Conservation (phyloP, 2,113 vertebrate species). For the Bufo gargarizans region DNA sequence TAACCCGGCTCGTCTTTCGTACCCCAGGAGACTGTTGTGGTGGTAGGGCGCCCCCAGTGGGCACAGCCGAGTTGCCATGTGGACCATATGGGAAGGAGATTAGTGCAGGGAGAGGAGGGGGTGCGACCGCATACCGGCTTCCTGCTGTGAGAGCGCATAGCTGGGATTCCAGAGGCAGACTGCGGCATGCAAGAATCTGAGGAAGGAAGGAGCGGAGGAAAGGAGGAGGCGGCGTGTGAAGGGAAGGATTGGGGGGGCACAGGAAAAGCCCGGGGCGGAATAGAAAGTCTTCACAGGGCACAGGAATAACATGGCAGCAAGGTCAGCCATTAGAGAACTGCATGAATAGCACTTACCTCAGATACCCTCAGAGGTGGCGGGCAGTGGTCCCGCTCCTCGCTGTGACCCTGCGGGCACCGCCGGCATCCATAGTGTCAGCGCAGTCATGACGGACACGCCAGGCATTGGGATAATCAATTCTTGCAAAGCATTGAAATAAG, state of each 20-base stretch:
- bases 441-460: too few relatives aligned
- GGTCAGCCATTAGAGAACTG: too few relatives aligned
- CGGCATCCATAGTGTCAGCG: too few relatives aligned
- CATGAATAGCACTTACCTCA: too few relatives aligned
- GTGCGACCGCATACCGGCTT: not conserved
- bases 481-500: not conserved
- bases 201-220: constrained; percentile 39
- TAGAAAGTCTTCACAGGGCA: not conserved
- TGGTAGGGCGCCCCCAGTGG: not conserved
- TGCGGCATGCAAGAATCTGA: constrained; percentile 50
- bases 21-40: not conserved
- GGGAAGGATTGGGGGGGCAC: not conserved
- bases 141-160: constrained; percentile 69
- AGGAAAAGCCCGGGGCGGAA: not conserved
- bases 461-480: too few relatives aligned
- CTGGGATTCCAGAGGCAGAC: constrained; percentile 70
- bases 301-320: not conserved
- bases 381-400: too few relatives aligned
- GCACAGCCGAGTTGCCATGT: too few relatives aligned
- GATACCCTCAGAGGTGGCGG: too few relatives aligned
- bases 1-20: not conserved
- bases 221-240: not conserved
- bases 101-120: constrained; percentile 8
- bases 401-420: not conserved
- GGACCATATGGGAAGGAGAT: constrained; percentile 45